Conservation (phyloP, 1,140 invertebrate genomes). For the Caenorhabditis remanei region DNA sequence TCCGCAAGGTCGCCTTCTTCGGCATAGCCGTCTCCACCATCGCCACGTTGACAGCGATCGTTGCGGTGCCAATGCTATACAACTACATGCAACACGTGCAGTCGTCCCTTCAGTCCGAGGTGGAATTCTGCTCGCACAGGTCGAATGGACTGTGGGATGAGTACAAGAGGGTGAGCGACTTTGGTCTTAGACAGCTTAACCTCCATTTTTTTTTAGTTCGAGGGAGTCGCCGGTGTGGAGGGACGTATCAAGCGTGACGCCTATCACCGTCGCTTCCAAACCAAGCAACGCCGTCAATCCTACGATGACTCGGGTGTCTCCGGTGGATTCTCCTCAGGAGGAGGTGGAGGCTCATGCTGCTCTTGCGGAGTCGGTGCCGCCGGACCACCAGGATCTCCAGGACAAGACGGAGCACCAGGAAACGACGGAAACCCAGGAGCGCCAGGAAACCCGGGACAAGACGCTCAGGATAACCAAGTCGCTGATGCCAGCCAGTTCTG, state of each 20-base stretch:
- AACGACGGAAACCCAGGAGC: conserved; percentile 61
- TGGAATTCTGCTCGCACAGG: conserved; percentile 63
- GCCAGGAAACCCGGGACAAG: conserved; percentile 54
- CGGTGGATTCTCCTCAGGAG: conserved; percentile 25
- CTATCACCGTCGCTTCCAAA: conserved; percentile 19
- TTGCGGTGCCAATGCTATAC: conserved; percentile 66
- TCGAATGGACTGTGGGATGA: conserved; percentile 63
- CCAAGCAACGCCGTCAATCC: conserved; percentile 12
- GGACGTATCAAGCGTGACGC: conserved; percentile 57
- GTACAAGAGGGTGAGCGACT: conserved; percentile 52
- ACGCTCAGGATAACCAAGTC: conserved; percentile 46
- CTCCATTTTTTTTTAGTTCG: conserved; percentile 8
- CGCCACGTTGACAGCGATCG: conserved; percentile 65
- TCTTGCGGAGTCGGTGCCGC: conserved; percentile 63
- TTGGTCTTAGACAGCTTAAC: background rate
- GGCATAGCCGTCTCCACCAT: conserved; percentile 64
- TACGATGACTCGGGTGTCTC: background rate
- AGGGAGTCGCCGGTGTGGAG: conserved; percentile 35
- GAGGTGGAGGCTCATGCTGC: conserved; percentile 61
- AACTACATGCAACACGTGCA: conserved; percentile 69
- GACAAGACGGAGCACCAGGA: conserved; percentile 61
- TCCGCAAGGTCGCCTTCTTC: conserved; percentile 67
- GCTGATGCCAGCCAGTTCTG: conserved; percentile 51
- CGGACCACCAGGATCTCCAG: conserved; percentile 62
- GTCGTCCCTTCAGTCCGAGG: conserved; percentile 64